Base-by-base conservation (phyloP, 2,888 invertebrate species). In the Stomorhina lunata region DNA sequence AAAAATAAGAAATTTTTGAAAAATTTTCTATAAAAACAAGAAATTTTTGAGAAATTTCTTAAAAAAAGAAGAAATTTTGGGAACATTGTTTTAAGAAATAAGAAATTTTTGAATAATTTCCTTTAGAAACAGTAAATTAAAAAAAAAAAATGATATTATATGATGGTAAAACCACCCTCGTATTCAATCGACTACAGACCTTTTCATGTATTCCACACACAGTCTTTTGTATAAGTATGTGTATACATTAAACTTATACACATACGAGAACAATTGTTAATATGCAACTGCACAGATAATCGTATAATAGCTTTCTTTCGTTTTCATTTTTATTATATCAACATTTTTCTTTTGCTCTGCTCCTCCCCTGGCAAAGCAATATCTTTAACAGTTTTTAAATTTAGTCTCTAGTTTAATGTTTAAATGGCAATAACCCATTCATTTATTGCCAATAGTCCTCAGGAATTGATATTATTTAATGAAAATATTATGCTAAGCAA, bases 391-490 rank as follows among this genome's bases (percentile, higher is more conserved):
- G 40, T 29, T 77, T 25, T 63, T 43, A 57, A 57, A 43, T 45
- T 68, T 59, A 68, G 59, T 65, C 73, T 45, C 66, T 5, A 81
- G 45, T 81, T 76, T 69, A 69, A 75, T 65, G 73, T 79, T 78
- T 37, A 79, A 79, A 82, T 66, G 75, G 75, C 82, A 69, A 79
- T 73, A 79, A 79, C 71, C 65, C 22, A 25, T 57, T 65, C 80
- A 80, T 69, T 81, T 81, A 81, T 75, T 73, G 81, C 63, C 69
- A 25, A 29, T 68, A 73, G 63, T 32, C 57, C 29, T 55, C 63
- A 17, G 9, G 34, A 57, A 65, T 61, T 69, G 43, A 61, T 63
- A 75, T 75, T 17, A 22, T 75, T 53, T 40, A 53, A 37, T 22
- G 57, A 32, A 53, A 53, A 25, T 57, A 65, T 61, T 27, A 76